Conservation (phyloP, 2,888 invertebrate genomes). For the Psylliodes chrysocephalus region DNA sequence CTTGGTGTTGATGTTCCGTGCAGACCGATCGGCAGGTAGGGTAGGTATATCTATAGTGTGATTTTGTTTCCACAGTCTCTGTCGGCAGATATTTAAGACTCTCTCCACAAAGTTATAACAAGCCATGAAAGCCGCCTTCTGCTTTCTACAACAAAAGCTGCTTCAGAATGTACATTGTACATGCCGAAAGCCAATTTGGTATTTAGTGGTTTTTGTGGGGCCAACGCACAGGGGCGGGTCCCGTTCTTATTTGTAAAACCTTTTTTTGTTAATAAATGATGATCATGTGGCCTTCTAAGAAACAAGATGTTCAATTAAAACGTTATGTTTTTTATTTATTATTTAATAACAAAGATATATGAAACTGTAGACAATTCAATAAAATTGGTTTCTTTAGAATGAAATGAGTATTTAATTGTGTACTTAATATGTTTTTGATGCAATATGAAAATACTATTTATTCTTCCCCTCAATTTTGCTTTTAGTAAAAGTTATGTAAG, state of each 20-base stretch:
- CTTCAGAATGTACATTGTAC: constrained; percentile 38
- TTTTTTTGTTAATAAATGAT: constrained; percentile 14
- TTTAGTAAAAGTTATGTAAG: no score
- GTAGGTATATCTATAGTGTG: constrained; percentile 49
- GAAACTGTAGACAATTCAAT: no score
- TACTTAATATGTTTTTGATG: no score
- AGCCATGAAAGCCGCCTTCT: constrained; percentile 54
- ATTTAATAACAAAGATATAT: no score
- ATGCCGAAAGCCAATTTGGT: constrained; percentile 42
- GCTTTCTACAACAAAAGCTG: constrained; percentile 37
- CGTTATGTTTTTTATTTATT: no score
- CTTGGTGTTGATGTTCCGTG: constrained; percentile 47
- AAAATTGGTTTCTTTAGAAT: no score
- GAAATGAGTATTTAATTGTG: no score
- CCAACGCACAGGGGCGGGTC: constrained; percentile 32
- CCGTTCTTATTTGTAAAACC: background rate
- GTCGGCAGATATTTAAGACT: constrained; percentile 61
- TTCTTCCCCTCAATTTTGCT: no score
- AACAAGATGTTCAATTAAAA: background rate
- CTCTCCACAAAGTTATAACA: constrained; percentile 60
- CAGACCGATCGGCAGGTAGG: constrained; percentile 48
- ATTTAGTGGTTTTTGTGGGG: constrained; percentile 37
- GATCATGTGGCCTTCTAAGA: background rate
- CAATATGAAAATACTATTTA: no score
- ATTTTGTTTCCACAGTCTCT: constrained; percentile 54